These are phyloP conservation scores for Cranoglanis bouderius DNA, from an alignment of 2,113 vertebrate species.

Conservation along the genomic window DNA sequence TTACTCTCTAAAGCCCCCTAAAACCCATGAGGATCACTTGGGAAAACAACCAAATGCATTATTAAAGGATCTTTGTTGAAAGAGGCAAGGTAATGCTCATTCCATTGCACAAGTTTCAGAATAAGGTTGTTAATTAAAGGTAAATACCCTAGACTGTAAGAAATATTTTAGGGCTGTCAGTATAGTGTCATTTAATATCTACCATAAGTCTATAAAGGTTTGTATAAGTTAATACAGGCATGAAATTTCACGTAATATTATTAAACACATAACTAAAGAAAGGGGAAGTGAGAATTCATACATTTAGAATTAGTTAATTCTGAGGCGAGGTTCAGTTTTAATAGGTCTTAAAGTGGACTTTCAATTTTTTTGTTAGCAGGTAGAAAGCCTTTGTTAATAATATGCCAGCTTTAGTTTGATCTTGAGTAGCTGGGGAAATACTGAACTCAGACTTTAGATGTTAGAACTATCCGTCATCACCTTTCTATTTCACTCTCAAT, in stretches of 20 bases:
- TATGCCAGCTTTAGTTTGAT: neutral
- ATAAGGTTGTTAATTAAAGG: neutral
- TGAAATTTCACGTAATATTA: neutral
- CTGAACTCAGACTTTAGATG: neutral
- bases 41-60: constrained; percentile 9
- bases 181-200: neutral
- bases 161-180: neutral
- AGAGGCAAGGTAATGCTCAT: neutral
- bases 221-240: neutral
- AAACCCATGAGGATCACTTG: neutral
- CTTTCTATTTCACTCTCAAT: neutral
- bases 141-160: neutral
- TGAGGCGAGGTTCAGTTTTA: neutral
- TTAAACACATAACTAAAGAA: neutral
- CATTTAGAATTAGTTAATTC: neutral
- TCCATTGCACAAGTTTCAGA: neutral
- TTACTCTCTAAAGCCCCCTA: constrained; percentile 26
- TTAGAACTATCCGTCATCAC: neutral
- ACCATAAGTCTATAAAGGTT: neutral
- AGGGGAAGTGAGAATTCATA: neutral
- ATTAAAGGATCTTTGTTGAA: neutral
- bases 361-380: neutral
- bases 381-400: neutral
- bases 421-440: no score
- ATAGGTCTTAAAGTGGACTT: neutral